A percentile compares a stretch with the other conserved stretches of the same genome.
phyloP scores from a whole-genome alignment of 1,140 invertebrate genomes.

The Vanessa tameamea region DNA sequence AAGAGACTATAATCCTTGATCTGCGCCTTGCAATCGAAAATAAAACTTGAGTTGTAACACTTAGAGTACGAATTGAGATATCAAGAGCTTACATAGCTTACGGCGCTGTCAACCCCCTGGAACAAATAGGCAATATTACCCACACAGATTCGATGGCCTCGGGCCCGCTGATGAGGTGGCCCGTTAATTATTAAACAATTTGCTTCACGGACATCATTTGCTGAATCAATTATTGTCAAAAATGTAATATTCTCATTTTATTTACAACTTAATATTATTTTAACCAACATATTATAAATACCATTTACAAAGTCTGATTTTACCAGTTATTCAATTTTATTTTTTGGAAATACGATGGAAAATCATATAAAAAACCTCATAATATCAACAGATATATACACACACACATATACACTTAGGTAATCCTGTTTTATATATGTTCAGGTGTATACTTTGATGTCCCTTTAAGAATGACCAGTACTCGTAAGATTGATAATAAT shows the following conservation, averaged over 20 bases:
- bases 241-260: not conserved
- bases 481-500: too few relatives aligned
- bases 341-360: too few relatives aligned
- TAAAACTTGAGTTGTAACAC: conserved; percentile 20
- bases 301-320: too few relatives aligned
- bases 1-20: conserved; percentile 65
- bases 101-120: conserved; percentile 49
- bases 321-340: too few relatives aligned
- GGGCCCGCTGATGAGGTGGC: conserved; percentile 53
- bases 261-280: too few relatives aligned
- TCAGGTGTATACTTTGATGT: too few relatives aligned
- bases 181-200: conserved; percentile 58
- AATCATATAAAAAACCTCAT: too few relatives aligned
- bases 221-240: conserved; percentile 15
- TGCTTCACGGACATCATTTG: conserved; percentile 20
- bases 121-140: conserved; percentile 56
- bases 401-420: too few relatives aligned
- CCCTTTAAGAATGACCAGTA: too few relatives aligned
- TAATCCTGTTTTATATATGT: too few relatives aligned
- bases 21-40: conserved; percentile 33
- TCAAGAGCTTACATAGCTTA: conserved; percentile 23
- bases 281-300: too few relatives aligned
- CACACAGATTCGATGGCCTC: conserved; percentile 48
- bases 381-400: too few relatives aligned
- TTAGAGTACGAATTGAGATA: conserved; percentile 40